phyloP scores from a whole-genome alignment of 92 coral and sea anemone species.

The Paramuricea clavata region DNA sequence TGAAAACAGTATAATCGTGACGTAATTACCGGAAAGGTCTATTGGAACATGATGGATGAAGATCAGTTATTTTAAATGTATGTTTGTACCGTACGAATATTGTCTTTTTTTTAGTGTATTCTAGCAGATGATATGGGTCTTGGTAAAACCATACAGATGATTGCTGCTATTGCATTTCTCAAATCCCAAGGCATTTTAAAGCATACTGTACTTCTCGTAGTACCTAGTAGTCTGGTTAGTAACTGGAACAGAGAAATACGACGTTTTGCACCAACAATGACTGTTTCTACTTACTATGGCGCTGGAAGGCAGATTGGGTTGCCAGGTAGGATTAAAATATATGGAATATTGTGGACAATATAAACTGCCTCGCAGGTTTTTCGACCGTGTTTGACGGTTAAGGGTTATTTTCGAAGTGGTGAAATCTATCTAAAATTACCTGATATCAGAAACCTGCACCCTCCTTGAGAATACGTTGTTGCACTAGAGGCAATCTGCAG shows the following conservation, averaged over 20 bases:
- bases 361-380: too few species aligned
- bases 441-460: too few species aligned
- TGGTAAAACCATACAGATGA: slow-evolving; percentile 59
- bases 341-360: neutral
- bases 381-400: neutral
- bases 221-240: slow-evolving; percentile 50
- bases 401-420: too few species aligned
- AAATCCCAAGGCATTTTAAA: slow-evolving; percentile 33
- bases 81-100: neutral
- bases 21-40: too few species aligned
- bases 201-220: slow-evolving; percentile 47
- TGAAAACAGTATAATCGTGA: too few species aligned
- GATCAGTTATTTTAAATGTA: neutral
- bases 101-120: slow-evolving; percentile 35
- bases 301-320: slow-evolving; percentile 51
- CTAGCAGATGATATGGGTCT: slow-evolving; percentile 66
- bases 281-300: slow-evolving; percentile 62
- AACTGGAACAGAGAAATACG: slow-evolving; percentile 59
- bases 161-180: slow-evolving; percentile 45
- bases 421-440: too few species aligned
- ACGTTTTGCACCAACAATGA: slow-evolving; percentile 51
- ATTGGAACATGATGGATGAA: too few species aligned
- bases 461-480: too few species aligned
- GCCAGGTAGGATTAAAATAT: slow-evolving; percentile 13
- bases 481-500: too few species aligned